A percentile compares a stretch with the other conserved stretches of the same genome.
These are phyloP conservation scores for Nycticryphes semicollaris DNA, from an alignment of 2,113 vertebrate genomes.

Conservation along the genomic window DNA sequence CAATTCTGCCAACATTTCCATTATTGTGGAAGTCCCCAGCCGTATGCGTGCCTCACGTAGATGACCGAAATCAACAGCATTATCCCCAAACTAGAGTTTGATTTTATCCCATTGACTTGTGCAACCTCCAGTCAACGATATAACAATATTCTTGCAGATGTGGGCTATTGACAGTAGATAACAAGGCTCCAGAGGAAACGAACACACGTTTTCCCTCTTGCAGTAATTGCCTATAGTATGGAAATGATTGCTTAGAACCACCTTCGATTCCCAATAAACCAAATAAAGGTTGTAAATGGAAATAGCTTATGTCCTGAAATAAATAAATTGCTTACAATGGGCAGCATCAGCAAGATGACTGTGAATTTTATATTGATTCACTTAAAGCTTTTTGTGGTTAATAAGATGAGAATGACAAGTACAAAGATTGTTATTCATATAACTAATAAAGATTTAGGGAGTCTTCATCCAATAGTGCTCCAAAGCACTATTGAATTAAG, in stretches of 20 bases:
- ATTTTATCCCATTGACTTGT: neutral
- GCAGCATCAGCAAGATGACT: neutral
- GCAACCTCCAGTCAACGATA: neutral
- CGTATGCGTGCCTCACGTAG: neutral
- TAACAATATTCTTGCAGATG: neutral
- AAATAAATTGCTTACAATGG: neutral
- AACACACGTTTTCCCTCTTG: neutral
- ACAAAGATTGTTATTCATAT: neutral
- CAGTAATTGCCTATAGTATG: neutral
- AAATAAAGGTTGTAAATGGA: neutral
- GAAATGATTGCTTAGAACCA: neutral
- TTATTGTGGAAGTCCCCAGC: neutral
- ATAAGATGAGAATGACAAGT: neutral
- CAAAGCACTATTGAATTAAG: neutral
- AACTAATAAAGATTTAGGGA: neutral
- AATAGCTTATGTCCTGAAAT: neutral
- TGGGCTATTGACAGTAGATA: neutral
- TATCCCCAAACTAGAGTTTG: neutral
- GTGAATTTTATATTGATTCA: neutral
- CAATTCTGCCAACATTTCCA: neutral
- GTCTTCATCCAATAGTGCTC: neutral
- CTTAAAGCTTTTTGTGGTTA: slow-evolving; percentile 7
- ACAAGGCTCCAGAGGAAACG: neutral
- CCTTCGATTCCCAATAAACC: neutral
- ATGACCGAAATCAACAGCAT: neutral